Evolutionary conservation across 2,888 invertebrate genomes (phyloP).

Genomic region (Luperina nickerlii): DNA sequence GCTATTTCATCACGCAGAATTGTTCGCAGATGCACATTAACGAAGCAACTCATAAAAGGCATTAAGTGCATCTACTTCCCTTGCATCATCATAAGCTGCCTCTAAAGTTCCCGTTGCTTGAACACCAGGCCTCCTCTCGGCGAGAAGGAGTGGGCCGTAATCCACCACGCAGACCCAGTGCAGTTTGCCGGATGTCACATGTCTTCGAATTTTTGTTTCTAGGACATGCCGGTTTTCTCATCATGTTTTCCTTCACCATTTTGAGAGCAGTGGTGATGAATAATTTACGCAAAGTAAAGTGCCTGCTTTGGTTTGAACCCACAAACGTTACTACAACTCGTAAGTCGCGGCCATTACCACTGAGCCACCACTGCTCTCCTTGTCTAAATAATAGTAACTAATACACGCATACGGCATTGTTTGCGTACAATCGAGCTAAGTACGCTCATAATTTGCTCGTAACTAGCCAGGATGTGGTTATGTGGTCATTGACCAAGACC

Average conservation of each 20-base stretch:
- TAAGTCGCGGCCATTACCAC: background rate
- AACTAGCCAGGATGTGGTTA: constrained; percentile 38
- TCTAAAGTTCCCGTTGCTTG: too few species aligned
- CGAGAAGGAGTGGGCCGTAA: too few species aligned
- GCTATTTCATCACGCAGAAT: background rate
- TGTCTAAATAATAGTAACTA: constrained; percentile 6
- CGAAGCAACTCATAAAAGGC: background rate
- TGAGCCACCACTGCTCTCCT: background rate
- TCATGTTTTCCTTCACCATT: background rate
- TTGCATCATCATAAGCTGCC: background rate
- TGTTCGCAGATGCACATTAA: background rate
- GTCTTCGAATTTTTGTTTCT: background rate
- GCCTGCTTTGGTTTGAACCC: background rate
- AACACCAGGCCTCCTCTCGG: too few species aligned
- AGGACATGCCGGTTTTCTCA: background rate
- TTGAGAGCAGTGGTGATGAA: background rate
- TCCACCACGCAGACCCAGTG: background rate
- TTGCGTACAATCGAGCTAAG: constrained; percentile 45
- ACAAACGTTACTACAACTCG: background rate
- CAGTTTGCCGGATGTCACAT: background rate
- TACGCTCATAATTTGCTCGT: constrained; percentile 47
- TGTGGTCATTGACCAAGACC: constrained; percentile 59
- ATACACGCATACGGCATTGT: constrained; percentile 12
- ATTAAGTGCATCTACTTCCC: background rate
- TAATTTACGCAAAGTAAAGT: background rate